Evolutionary conservation across 1,140 invertebrate genomes (phyloP), one percentile per base, ranked within the genome.

Genomic region (Bombus picipes): DNA sequence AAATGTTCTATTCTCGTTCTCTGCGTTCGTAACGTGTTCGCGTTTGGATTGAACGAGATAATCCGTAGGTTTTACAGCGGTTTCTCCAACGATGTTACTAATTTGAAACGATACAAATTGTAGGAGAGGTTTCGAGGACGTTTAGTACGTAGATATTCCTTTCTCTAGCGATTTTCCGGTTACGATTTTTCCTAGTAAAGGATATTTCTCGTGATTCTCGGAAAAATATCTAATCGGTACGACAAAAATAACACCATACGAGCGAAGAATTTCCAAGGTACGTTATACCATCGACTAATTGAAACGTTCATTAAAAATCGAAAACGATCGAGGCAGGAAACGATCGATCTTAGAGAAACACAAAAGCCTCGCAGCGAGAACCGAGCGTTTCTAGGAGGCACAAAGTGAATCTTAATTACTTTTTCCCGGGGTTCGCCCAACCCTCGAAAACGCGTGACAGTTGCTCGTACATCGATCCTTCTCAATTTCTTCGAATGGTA

Each of bases 401-500:
- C 77, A 80, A 85, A 53, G 41, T 72, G 83, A 85, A 85, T 85
- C 34, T 85, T 73, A 85, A 85, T 85, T 85, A 80, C 68, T 32
- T 25, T 84, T 84, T 84, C 71, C 75, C 75, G 70, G 41, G 22
- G 18, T 53, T 18, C 47, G 47, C 28, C n/a, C n/a, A 34, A 66
- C 57, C 76, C 25, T 62, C 76, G 37, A 59, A 41, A 53, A 71
- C n/a, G n/a, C 32, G 0, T 34, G 53, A 22, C 28, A 22, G 28
- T 82, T 25, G 10, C 47, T 34, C 70, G n/a, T 41, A 25, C 25
- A 59, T 39, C 68, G 75, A 79, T 83, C 62, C 47, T 85, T 85
- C 32, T 83, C 57, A 83, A 82, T 88, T 88, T 86, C 34, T 59
- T 81, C 47, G 9, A 70, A 65, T 18, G 68, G 68, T 34, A 47